A percentile compares a stretch with the other conserved stretches of the same genome.
Evolutionary conservation across 2,797 vertebrate genomes (phyloP).

Genomic region (Lemur catta): DNA sequence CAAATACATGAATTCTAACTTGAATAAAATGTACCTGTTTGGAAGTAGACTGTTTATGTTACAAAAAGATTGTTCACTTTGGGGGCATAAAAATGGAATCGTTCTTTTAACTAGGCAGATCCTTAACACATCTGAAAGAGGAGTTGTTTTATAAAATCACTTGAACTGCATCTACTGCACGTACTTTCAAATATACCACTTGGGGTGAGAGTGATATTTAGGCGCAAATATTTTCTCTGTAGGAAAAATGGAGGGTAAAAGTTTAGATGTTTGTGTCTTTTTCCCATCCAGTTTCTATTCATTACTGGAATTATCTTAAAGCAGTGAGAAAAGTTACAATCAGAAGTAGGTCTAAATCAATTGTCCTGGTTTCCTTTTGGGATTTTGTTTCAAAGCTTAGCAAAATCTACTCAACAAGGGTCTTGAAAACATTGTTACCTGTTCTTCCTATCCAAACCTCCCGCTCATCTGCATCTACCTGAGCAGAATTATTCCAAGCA

Average conservation of each 20-base stretch:
- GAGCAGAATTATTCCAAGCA: neutral
- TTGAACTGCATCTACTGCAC: neutral
- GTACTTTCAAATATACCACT: neutral
- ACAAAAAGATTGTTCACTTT: neutral
- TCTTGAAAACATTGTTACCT: neutral
- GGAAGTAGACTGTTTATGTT: neutral
- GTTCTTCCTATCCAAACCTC: neutral
- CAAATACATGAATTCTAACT: neutral
- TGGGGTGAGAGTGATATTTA: neutral
- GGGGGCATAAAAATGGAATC: neutral
- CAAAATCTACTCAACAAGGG: neutral
- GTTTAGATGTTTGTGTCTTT: neutral
- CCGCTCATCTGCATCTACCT: neutral
- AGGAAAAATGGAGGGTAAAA: neutral
- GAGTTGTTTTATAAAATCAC: neutral
- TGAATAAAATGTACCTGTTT: neutral
- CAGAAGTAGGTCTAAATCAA: neutral
- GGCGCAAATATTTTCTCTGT: neutral
- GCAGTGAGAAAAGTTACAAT: neutral
- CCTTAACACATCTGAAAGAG: neutral
- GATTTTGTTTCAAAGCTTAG: conserved; percentile 6
- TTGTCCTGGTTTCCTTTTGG: neutral
- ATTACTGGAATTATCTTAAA: neutral
- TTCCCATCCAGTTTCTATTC: neutral
- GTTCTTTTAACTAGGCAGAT: neutral